These are phyloP conservation scores for Plebejus argus DNA, from an alignment of 2,888 invertebrate species.

Conservation along the genomic window DNA sequence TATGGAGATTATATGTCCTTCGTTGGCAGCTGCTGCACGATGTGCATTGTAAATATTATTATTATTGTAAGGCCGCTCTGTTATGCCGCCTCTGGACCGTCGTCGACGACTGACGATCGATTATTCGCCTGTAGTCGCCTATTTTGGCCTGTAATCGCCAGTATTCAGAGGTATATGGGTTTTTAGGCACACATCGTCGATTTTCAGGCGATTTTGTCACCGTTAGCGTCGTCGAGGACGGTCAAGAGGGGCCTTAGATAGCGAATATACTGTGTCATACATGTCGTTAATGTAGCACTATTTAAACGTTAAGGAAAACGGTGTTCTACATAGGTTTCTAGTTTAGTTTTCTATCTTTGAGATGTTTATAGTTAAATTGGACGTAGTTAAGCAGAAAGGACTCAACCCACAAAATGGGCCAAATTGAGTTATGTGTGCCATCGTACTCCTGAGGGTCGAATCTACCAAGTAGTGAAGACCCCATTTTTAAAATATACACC, in stretches of 20 bases:
- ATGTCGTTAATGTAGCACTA: slow-evolving; percentile 31
- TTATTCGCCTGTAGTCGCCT: not conserved
- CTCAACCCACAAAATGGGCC: too few relatives aligned
- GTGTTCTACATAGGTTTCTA: slow-evolving; percentile 20
- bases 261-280: slow-evolving; percentile 47
- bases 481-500: too few relatives aligned
- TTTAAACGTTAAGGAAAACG: slow-evolving; percentile 10
- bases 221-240: not conserved
- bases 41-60: slow-evolving; percentile 67
- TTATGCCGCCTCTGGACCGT: slow-evolving; percentile 36
- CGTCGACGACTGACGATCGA: not conserved
- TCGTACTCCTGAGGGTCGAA: too few relatives aligned
- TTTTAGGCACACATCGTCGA: too few relatives aligned
- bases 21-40: slow-evolving; percentile 75
- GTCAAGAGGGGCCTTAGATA: slow-evolving; percentile 53
- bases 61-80: slow-evolving; percentile 62
- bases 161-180: too few relatives aligned
- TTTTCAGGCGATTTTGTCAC: not conserved
- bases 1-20: slow-evolving; percentile 58
- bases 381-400: too few relatives aligned
- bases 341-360: slow-evolving; percentile 25
- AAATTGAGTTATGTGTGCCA: too few relatives aligned
- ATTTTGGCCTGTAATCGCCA: not conserved
- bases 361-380: slow-evolving; percentile 13
- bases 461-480: too few relatives aligned